Evolutionary conservation across 2,888 invertebrate genomes (phyloP).

Genomic region (Aleiodes testaceus): DNA sequence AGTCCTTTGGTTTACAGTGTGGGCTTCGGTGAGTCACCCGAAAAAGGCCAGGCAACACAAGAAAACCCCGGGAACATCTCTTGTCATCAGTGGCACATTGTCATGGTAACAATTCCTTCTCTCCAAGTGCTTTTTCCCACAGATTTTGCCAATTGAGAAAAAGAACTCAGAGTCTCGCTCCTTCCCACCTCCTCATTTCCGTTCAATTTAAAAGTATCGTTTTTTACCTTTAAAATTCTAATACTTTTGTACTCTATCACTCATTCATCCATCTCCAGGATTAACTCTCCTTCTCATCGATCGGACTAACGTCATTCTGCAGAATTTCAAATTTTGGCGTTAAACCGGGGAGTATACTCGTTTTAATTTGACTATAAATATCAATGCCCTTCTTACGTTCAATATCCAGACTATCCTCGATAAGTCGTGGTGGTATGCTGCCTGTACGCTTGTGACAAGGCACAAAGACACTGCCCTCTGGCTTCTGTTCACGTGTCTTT

Average conservation of each 20-base stretch:
- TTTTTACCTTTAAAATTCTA: background rate
- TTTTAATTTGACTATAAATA: conserved; percentile 76
- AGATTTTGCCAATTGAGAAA: conserved; percentile 59
- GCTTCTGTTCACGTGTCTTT: conserved; percentile 56
- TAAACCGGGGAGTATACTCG: conserved; percentile 74
- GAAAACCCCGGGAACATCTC: background rate
- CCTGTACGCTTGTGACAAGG: conserved; percentile 74
- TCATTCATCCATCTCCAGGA: conserved; percentile 49
- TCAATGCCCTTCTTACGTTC: conserved; percentile 70
- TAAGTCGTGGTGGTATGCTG: conserved; percentile 76
- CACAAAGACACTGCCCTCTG: conserved; percentile 72
- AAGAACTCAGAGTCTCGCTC: conserved; percentile 1
- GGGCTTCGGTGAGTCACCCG: conserved; percentile 1
- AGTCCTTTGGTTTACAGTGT: background rate
- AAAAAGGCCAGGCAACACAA: conserved; percentile 11
- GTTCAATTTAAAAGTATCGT: conserved; percentile 6
- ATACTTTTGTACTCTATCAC: conserved; percentile 21
- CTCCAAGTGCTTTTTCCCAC: conserved; percentile 55
- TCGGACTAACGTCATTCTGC: conserved; percentile 75
- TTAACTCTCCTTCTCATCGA: conserved; percentile 71
- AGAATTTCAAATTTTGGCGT: conserved; percentile 78
- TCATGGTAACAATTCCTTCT: conserved; percentile 28
- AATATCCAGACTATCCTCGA: conserved; percentile 72
- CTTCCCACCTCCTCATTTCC: conserved; percentile 6
- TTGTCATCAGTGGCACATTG: conserved; percentile 22